Conservation (phyloP, 2,888 invertebrate species). For the Sylvicola fuscatus region DNA sequence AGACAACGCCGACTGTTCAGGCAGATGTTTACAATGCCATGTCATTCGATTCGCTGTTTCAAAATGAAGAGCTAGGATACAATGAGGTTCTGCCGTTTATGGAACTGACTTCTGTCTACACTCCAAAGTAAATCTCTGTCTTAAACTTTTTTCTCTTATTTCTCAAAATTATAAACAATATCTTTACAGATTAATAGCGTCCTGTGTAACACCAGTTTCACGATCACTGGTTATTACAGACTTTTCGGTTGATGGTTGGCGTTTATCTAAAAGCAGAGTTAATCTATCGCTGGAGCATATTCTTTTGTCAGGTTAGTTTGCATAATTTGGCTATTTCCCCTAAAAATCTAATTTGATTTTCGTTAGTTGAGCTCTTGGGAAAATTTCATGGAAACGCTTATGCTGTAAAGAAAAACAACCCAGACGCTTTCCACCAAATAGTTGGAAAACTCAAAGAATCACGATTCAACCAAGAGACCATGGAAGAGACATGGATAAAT, state of each 20-base stretch:
- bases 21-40: background rate
- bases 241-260: constrained; percentile 15
- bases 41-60: too few relatives aligned
- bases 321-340: too few relatives aligned
- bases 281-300: constrained; percentile 20
- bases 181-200: too few relatives aligned
- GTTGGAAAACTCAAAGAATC: constrained; percentile 4
- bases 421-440: constrained; percentile 12
- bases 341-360: background rate
- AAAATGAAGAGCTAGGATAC: too few relatives aligned
- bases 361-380: constrained; percentile 15
- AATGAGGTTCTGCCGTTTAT: too few relatives aligned
- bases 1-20: background rate
- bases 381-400: constrained; percentile 19
- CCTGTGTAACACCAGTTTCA: too few relatives aligned
- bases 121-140: too few relatives aligned
- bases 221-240: constrained; percentile 15
- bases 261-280: constrained; percentile 12
- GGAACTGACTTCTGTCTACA: too few relatives aligned
- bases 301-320: constrained; percentile 15
- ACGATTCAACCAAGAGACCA: too few relatives aligned
- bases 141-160: too few relatives aligned
- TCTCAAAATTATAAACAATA: too few relatives aligned
- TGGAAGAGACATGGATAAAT: too few relatives aligned
- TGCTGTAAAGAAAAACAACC: constrained; percentile 15